Evolutionary conservation across 2,797 vertebrate species (phyloP).

Genomic region (Hirundo rustica): DNA sequence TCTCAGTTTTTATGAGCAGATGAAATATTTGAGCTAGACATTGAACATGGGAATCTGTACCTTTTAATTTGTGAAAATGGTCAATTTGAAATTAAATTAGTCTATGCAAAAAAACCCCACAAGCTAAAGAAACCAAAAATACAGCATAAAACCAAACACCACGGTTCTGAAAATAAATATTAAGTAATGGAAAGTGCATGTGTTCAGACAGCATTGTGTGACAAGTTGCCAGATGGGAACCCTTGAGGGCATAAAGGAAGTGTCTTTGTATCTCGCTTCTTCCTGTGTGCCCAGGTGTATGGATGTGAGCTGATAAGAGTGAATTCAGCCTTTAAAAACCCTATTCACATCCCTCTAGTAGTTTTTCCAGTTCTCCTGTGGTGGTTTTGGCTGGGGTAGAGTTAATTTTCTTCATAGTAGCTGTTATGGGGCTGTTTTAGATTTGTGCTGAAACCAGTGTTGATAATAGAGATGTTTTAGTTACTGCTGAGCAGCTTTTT

Average conservation of each 20-base stretch:
- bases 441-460: neutral
- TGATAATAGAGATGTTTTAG: neutral
- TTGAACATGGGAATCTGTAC: neutral
- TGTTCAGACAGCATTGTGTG: neutral
- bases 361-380: neutral
- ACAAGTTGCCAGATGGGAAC: neutral
- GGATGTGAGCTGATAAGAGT: neutral
- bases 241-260: neutral
- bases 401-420: neutral
- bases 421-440: neutral
- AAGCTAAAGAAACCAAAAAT: neutral
- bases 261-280: neutral
- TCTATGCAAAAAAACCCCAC: neutral
- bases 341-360: neutral
- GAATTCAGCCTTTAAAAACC: neutral
- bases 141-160: neutral
- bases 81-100: neutral
- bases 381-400: neutral
- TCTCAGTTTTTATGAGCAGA: neutral
- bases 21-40: conserved; percentile 6
- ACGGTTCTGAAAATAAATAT: neutral
- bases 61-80: neutral
- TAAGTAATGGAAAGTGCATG: neutral
- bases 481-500: neutral
- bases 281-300: neutral